Conservation (phyloP, 2,888 invertebrate genomes). For the Gymnosoma rotundatum region DNA sequence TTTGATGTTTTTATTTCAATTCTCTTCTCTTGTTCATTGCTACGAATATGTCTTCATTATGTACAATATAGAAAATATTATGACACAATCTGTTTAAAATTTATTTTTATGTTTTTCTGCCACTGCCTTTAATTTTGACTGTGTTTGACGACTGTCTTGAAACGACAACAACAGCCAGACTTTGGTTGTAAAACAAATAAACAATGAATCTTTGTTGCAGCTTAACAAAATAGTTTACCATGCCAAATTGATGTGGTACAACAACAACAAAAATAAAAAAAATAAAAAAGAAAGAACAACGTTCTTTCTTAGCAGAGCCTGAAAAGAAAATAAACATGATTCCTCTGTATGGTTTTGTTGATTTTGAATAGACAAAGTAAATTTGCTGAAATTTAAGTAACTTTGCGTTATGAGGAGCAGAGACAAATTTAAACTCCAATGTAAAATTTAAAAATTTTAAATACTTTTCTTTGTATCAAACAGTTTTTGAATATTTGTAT, state of each 20-base stretch:
- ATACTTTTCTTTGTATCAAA: no score
- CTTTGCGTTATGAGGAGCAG: constrained; percentile 4
- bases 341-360: not conserved
- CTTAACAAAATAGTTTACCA: constrained; percentile 46
- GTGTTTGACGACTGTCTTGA: constrained; percentile 13
- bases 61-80: constrained; percentile 59
- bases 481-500: no score
- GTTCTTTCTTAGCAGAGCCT: constrained; percentile 25
- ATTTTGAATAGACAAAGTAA: constrained; percentile 46
- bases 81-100: constrained; percentile 67
- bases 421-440: not conserved
- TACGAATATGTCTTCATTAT: constrained; percentile 62
- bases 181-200: constrained; percentile 62
- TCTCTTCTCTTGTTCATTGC: constrained; percentile 47
- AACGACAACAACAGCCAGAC: constrained; percentile 47
- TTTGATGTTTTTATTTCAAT: constrained; percentile 43
- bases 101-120: constrained; percentile 64
- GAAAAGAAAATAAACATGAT: constrained; percentile 57
- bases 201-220: constrained; percentile 60
- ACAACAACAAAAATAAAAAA: not conserved
- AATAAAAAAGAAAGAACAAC: not conserved
- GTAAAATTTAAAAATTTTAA: no score
- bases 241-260: constrained; percentile 39
- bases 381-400: constrained; percentile 19
- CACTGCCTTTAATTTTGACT: constrained; percentile 52